These are phyloP conservation scores for Anguilla megastoma DNA, from an alignment of 2,797 vertebrate species.

Conservation along the genomic window DNA sequence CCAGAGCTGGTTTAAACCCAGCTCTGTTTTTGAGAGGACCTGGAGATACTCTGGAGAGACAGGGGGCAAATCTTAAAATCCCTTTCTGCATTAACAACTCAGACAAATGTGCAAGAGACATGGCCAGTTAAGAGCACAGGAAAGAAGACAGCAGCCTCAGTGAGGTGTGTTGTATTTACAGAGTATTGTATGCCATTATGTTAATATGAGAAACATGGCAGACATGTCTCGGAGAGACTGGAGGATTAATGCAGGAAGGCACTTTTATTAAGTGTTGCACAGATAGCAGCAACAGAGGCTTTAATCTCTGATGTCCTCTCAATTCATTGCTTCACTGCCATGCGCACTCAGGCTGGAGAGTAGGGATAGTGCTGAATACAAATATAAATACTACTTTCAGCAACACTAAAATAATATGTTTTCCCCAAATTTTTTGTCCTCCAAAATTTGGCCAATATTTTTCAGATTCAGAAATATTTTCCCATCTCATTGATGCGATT, in stretches of 20 bases:
- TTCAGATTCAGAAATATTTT: no score
- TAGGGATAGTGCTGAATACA: no score
- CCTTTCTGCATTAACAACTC: slow-evolving; percentile 26
- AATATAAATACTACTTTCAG: no score
- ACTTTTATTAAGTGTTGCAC: slow-evolving; percentile 30
- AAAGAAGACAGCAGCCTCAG: neutral
- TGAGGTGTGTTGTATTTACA: neutral
- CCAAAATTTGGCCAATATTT: no score
- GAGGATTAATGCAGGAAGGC: slow-evolving; percentile 31
- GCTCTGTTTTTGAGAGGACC: slow-evolving; percentile 32
- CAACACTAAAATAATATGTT: no score
- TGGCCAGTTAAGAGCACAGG: slow-evolving; percentile 8
- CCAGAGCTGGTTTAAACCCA: slow-evolving; percentile 34
- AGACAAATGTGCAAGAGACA: slow-evolving; percentile 20
- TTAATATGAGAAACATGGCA: slow-evolving; percentile 26
- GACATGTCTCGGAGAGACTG: slow-evolving; percentile 30
- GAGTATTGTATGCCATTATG: slow-evolving; percentile 27
- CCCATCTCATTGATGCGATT: no score
- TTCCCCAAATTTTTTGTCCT: no score
- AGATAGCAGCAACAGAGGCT: slow-evolving; percentile 35
- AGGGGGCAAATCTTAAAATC: slow-evolving; percentile 15
- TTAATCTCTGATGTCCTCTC: slow-evolving; percentile 36
- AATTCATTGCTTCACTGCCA: slow-evolving; percentile 26
- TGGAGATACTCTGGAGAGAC: neutral
- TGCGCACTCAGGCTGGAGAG: neutral